These are phyloP conservation scores for Guaruba guarouba DNA, from an alignment of 2,113 vertebrate species.

Conservation along the genomic window DNA sequence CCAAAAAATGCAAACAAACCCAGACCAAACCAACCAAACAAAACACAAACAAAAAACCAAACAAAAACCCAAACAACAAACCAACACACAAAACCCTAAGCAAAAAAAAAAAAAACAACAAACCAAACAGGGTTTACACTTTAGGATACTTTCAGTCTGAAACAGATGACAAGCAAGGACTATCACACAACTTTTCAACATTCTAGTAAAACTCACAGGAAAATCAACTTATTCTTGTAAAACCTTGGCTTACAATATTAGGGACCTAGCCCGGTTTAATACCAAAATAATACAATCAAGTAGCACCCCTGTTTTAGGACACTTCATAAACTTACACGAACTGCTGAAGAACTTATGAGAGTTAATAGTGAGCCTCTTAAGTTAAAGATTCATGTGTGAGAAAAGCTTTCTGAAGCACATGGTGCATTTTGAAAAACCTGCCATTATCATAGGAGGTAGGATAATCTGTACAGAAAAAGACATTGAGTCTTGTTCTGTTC, in stretches of 20 bases:
- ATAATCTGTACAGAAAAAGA: conserved; percentile 48
- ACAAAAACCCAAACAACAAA: not conserved
- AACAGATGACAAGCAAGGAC: not conserved
- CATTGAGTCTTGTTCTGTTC: conserved; percentile 23
- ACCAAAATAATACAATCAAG: not conserved
- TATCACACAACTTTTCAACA: not conserved
- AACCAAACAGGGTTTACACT: not conserved
- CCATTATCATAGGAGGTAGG: conserved; percentile 37
- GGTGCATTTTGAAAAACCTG: conserved; percentile 37
- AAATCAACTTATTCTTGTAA: not conserved
- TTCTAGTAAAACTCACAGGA: not conserved
- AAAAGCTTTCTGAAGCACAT: conserved; percentile 14
- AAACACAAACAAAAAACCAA: not conserved
- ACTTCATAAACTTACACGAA: not conserved
- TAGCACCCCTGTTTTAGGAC: not conserved
- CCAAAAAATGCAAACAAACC: not conserved
- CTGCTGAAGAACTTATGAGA: not conserved
- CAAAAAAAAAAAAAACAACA: not conserved
- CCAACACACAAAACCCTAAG: not conserved
- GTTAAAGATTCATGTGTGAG: not conserved
- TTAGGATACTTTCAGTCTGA: not conserved
- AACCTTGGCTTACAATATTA: not conserved
- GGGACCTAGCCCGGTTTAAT: not conserved
- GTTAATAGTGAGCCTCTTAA: not conserved
- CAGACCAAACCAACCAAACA: not conserved